These are phyloP conservation scores for Tadarida brasiliensis DNA, from an alignment of 2,797 vertebrate genomes.

Conservation along the genomic window DNA sequence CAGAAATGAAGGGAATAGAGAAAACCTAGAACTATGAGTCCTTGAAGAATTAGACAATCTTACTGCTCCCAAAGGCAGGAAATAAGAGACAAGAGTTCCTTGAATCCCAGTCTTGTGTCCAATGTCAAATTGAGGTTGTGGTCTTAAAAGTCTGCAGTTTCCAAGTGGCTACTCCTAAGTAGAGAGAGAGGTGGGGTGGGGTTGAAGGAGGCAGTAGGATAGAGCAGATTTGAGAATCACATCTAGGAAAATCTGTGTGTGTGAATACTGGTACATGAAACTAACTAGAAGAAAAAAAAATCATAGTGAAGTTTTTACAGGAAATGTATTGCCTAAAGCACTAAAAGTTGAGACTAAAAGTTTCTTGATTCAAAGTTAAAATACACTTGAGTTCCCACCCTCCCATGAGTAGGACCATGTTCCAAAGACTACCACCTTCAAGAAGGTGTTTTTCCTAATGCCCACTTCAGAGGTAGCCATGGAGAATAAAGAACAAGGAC, in stretches of 20 bases:
- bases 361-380: conserved; percentile 11
- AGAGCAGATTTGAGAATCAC: not conserved
- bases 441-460: not conserved
- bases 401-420: not conserved
- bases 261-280: not conserved
- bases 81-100: not conserved
- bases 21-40: not conserved
- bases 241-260: not conserved
- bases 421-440: not conserved
- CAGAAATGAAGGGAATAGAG: not conserved
- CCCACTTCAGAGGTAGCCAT: not conserved
- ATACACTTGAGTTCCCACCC: not conserved
- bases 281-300: not conserved
- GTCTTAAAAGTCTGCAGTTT: not conserved
- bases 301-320: not conserved
- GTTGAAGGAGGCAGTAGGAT: not conserved
- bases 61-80: not conserved
- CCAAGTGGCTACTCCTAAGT: not conserved
- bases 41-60: not conserved
- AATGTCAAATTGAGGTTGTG: not conserved
- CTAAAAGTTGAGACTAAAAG: not conserved
- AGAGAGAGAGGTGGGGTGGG: not conserved
- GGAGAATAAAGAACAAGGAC: not conserved
- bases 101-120: not conserved
- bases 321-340: not conserved